These are phyloP conservation scores for Simalia tracyae DNA, from an alignment of 2,797 vertebrate species.

Conservation along the genomic window DNA sequence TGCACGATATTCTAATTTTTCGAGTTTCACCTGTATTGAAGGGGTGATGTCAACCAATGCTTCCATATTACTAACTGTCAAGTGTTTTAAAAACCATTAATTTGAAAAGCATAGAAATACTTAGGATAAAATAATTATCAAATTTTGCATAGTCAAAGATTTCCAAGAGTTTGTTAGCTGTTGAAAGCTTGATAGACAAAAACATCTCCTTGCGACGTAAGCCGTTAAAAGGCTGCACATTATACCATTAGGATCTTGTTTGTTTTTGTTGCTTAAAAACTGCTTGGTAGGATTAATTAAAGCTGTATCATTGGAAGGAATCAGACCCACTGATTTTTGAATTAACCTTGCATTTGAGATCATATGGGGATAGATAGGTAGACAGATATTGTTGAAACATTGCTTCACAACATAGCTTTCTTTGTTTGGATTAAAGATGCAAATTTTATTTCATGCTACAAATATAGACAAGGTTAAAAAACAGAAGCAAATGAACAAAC, in stretches of 20 bases:
- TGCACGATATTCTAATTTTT: too few species aligned
- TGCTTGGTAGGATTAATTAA: not conserved
- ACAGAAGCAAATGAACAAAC: conserved; percentile 25
- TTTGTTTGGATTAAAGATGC: conserved; percentile 57
- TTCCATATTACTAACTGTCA: not conserved
- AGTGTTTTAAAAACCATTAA: not conserved
- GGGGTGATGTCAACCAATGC: not conserved
- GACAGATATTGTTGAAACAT: not conserved
- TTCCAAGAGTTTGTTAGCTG: not conserved
- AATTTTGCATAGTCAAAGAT: not conserved
- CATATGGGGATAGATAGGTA: conserved; percentile 43
- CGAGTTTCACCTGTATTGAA: too few species aligned
- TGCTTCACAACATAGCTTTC: conserved; percentile 53
- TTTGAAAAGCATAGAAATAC: not conserved
- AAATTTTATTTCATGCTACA: conserved; percentile 56
- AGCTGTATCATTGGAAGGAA: conserved; percentile 19
- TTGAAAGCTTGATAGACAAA: not conserved
- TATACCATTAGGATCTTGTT: not conserved
- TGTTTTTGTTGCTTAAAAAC: not conserved
- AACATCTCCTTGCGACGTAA: not conserved
- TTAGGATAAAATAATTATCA: not conserved
- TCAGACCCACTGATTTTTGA: conserved; percentile 24
- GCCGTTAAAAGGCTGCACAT: not conserved
- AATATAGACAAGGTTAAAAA: conserved; percentile 36
- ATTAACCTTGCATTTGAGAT: conserved; percentile 42